Conservation (phyloP, 1,140 invertebrate species). For the Drosophila subpulchrella region DNA sequence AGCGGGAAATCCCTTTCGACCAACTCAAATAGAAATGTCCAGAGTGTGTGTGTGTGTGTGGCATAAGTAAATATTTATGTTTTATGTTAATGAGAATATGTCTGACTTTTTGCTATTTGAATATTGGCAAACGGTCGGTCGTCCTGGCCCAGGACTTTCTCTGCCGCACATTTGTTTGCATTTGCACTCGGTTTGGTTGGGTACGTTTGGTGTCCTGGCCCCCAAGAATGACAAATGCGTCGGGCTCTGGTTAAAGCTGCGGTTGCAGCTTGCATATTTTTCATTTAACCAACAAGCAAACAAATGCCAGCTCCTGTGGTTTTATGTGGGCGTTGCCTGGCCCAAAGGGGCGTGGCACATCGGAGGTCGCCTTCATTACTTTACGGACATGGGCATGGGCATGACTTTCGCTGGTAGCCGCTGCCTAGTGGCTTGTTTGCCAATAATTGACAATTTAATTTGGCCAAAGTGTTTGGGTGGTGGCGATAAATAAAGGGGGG, state of each 20-base stretch:
- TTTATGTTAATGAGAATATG: conserved; percentile 84
- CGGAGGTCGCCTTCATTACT: conserved; percentile 29
- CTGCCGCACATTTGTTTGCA: conserved; percentile 37
- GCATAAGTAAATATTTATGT: conserved; percentile 84
- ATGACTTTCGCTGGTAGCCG: conserved; percentile 63
- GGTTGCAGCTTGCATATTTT: conserved; percentile 68
- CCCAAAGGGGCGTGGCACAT: conserved; percentile 13
- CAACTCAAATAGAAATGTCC: conserved; percentile 75
- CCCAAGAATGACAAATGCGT: conserved; percentile 76
- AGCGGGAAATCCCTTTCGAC: conserved; percentile 49
- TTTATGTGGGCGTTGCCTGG: conserved; percentile 12
- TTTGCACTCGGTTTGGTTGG: conserved; percentile 2
- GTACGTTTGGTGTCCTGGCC: conserved; percentile 17
- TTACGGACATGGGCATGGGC: conserved; percentile 40
- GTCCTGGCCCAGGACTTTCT: conserved; percentile 45
- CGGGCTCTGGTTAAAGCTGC: conserved; percentile 69
- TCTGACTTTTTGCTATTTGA: conserved; percentile 83
- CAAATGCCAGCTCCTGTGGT: conserved; percentile 59
- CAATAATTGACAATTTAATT: conserved; percentile 83
- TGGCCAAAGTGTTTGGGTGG: conserved; percentile 58
- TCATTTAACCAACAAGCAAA: conserved; percentile 47
- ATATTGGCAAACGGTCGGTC: conserved; percentile 67
- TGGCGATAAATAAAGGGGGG: conserved; percentile 11
- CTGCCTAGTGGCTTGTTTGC: conserved; percentile 59
- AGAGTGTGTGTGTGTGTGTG: conserved; percentile 37